A percentile compares a stretch with the other conserved stretches of the same genome.
These are phyloP conservation scores for Busseola fusca DNA, from an alignment of 2,888 invertebrate genomes.

Conservation along the genomic window DNA sequence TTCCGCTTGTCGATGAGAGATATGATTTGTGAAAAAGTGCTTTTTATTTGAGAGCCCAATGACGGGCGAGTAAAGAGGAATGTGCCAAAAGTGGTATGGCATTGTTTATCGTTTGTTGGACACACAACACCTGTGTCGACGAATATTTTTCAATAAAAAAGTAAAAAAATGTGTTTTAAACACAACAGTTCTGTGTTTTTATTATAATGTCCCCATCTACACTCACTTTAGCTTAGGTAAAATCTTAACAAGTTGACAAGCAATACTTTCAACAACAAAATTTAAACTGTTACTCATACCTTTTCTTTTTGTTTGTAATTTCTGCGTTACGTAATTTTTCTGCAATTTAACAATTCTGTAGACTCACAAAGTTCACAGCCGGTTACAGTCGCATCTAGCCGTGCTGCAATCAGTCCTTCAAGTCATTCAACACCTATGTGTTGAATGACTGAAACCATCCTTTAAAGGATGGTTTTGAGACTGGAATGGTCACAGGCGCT, in stretches of 20 bases:
- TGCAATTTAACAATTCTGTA: background rate
- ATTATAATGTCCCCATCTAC: constrained; percentile 60
- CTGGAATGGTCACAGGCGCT: too few relatives aligned
- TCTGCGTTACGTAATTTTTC: background rate
- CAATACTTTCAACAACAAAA: background rate
- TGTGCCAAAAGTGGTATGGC: constrained; percentile 77
- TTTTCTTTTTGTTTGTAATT: background rate
- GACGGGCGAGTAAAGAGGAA: constrained; percentile 63
- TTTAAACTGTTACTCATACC: background rate
- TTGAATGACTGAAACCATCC: too few relatives aligned
- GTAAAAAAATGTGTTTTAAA: constrained; percentile 87
- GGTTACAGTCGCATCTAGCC: too few relatives aligned
- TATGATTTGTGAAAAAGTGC: constrained; percentile 65
- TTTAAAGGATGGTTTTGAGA: too few relatives aligned
- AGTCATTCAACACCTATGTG: too few relatives aligned
- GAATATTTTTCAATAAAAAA: constrained; percentile 88
- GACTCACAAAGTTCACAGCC: too few relatives aligned
- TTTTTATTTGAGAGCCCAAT: constrained; percentile 66
- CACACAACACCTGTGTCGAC: constrained; percentile 82
- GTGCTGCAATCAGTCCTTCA: too few relatives aligned
- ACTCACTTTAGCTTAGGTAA: background rate
- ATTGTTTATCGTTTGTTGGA: constrained; percentile 74
- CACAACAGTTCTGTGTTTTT: constrained; percentile 85
- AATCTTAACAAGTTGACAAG: background rate
- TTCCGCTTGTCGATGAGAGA: constrained; percentile 58